Evolutionary conservation across 1,140 invertebrate genomes (phyloP).

Genomic region (Orchesella cincta): DNA sequence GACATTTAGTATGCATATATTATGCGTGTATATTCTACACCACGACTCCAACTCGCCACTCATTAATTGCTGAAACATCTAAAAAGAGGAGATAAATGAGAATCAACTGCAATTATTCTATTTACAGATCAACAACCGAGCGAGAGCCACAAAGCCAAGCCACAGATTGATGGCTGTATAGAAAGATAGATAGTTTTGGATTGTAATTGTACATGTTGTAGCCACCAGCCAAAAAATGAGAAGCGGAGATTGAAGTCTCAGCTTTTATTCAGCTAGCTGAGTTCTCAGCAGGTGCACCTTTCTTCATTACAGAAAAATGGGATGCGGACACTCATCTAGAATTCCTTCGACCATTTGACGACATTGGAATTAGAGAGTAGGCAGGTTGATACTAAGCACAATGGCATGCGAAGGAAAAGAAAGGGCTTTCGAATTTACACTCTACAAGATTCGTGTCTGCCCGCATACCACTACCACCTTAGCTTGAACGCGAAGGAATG

Average conservation of each 20-base stretch:
- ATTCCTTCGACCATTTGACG: slow-evolving; percentile 21
- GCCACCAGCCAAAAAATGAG: slow-evolving; percentile 10
- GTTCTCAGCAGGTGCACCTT: slow-evolving; percentile 26
- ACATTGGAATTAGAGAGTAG: slow-evolving; percentile 28
- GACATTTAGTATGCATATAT: neutral
- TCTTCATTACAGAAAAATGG: slow-evolving; percentile 30
- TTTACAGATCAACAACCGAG: slow-evolving; percentile 16
- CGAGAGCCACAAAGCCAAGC: neutral
- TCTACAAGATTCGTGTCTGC: neutral
- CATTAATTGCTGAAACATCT: slow-evolving; percentile 1
- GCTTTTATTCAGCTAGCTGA: slow-evolving; percentile 14
- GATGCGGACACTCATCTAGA: slow-evolving; percentile 22
- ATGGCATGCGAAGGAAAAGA: slow-evolving; percentile 1
- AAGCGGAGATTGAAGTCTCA: neutral
- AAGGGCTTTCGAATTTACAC: slow-evolving; percentile 7
- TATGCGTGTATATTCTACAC: too few species aligned
- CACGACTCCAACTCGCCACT: neutral
- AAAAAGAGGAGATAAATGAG: slow-evolving; percentile 5
- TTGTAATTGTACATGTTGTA: neutral
- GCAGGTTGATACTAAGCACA: neutral
- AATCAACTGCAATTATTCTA: slow-evolving; percentile 18
- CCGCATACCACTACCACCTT: slow-evolving; percentile 9
- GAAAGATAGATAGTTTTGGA: neutral
- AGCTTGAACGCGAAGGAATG: slow-evolving; percentile 17
- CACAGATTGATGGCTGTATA: too few species aligned